Base-by-base conservation (phyloP, 2,888 invertebrate genomes). In the Lochmaea capreae region DNA sequence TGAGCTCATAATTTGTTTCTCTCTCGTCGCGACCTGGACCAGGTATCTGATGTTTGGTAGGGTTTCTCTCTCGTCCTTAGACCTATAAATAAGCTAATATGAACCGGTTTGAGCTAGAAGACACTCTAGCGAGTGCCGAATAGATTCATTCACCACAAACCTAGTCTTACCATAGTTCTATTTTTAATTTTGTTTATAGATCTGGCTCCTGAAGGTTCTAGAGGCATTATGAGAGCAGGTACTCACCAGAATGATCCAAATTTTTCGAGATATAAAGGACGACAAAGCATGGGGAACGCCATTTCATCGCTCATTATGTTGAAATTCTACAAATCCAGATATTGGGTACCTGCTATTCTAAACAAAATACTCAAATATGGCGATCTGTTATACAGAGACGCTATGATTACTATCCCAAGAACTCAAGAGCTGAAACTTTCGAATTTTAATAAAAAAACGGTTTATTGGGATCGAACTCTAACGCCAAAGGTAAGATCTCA, bases 301-400 rank as follows among this genome's bases (percentile, higher is more conserved):
- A 73, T 88, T 3, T 85, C 87, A 0, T 86, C 87, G 0, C 67
- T 88, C 3, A 81, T 85, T 1, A 87, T 87, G 85, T 78, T 88
- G 3, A 80, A 86, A n/a, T 72, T 84, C 2, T 74, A 81, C 65
- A 86, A 85, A 74, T 82, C 87, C 3, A 84, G 82, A 74, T 73
- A 82, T 9, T 89, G 89, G 89, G 84, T 87, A 2, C 82, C 82
- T 2, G 83, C 83, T 26, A 84, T 85, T 9, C 73, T 88, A 3
- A 85, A 85, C 59, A 86, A 86, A 22, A 83, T 88, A 26, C 78
- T 88, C 8, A 80, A 83, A 67, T 78, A 85, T 4, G 88, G 88
- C 0, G 86, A 86, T 46, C 74, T 80, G 0, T 82, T 88, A 16
- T 87, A 85, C 77, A 79, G 83, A 11, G 82, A 85, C 67, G 83